Percentiles rank a stretch among this genome's conserved stretches.
Evolutionary conservation across 2,113 vertebrate genomes (phyloP).

Genomic region (Leptocoma aspasia): DNA sequence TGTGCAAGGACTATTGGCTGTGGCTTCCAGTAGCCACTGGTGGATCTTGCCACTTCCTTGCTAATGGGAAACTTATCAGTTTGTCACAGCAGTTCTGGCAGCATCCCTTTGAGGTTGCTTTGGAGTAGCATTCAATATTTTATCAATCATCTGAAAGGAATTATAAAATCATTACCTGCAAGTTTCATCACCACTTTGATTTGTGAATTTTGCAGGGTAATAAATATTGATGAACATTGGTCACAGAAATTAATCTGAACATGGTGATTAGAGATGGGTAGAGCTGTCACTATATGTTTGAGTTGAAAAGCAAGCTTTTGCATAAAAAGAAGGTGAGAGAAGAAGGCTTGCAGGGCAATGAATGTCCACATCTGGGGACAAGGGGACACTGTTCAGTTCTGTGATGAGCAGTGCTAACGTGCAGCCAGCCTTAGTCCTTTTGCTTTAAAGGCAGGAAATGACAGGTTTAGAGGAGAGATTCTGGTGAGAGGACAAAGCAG

Average conservation of each 20-base stretch:
- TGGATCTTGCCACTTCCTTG: neutral
- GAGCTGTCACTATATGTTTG: neutral
- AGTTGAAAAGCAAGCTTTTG: neutral
- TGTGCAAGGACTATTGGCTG: rapidly evolving
- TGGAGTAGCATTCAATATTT: constrained; percentile 11
- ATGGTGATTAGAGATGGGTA: neutral
- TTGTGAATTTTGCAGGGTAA: neutral
- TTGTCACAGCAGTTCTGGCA: neutral
- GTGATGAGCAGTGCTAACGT: neutral
- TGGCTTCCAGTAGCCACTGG: neutral
- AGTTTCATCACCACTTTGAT: neutral
- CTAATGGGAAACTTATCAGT: neutral
- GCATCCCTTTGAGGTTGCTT: neutral
- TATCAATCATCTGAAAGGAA: constrained; percentile 29
- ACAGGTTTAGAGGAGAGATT: neutral
- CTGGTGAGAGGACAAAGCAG: neutral
- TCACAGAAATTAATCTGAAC: neutral
- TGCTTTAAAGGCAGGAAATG: neutral
- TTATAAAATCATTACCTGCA: constrained; percentile 29
- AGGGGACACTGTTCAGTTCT: neutral
- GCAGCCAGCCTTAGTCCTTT: neutral
- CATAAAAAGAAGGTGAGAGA: neutral
- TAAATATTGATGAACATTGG: constrained; percentile 24
- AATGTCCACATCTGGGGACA: neutral
- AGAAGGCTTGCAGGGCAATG: neutral